Conservation (phyloP, 35 echinoderm and acorn worm species). For the Amphiura filiformis region DNA sequence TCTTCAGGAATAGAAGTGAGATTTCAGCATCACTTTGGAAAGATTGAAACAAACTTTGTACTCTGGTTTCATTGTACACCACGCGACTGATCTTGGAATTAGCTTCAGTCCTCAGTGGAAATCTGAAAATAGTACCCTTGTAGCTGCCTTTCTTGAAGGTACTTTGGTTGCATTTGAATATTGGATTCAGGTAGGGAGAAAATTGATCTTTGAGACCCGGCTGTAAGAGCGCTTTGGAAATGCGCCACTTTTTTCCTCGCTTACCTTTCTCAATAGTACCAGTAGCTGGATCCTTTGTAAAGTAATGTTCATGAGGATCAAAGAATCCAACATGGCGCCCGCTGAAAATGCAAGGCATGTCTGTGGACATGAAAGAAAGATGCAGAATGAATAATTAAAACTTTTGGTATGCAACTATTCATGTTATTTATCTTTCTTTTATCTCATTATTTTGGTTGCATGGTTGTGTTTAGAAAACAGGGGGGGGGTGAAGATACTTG, state of each 20-base stretch:
- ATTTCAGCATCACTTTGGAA: slow-evolving; percentile 46
- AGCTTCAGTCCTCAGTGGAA: slow-evolving; percentile 46
- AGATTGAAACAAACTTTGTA: background rate
- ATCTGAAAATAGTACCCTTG: slow-evolving; percentile 57
- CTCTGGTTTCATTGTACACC: background rate
- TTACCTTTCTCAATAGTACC: slow-evolving; percentile 4
- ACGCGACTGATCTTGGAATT: slow-evolving; percentile 4
- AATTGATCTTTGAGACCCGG: slow-evolving; percentile 26
- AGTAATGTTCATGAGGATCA: slow-evolving; percentile 21
- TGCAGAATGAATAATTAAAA: background rate
- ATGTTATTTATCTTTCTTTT: too few species aligned
- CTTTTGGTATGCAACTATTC: too few species aligned
- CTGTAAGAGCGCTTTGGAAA: background rate
- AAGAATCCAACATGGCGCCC: slow-evolving; percentile 23
- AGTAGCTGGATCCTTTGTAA: slow-evolving; percentile 10
- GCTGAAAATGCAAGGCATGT: slow-evolving; percentile 16
- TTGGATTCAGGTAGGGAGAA: slow-evolving; percentile 20
- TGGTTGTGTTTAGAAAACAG: too few species aligned
- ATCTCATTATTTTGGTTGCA: too few species aligned
- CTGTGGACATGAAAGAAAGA: background rate
- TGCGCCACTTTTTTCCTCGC: slow-evolving; percentile 21
- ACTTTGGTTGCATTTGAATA: slow-evolving; percentile 9
- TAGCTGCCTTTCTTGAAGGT: slow-evolving; percentile 9
- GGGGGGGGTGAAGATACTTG: too few species aligned
- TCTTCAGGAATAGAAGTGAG: slow-evolving; percentile 44